Conservation (phyloP, 2,113 vertebrate species). For the Ictalurus furcatus region DNA sequence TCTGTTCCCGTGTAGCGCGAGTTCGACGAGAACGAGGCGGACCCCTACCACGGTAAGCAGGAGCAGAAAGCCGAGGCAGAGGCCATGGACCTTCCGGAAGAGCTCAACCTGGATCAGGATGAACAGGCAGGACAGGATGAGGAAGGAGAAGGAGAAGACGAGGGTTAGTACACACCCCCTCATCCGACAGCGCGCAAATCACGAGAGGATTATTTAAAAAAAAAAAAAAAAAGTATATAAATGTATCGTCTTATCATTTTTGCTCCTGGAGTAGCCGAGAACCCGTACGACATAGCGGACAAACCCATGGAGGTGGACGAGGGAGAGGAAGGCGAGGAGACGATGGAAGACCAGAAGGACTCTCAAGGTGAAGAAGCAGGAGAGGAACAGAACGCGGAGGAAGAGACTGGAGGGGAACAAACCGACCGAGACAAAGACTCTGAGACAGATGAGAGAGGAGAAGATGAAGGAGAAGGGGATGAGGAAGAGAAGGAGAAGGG, state of each 20-base stretch:
- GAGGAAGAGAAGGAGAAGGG: slow-evolving; percentile 64
- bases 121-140: slow-evolving; percentile 67
- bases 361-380: slow-evolving; percentile 66
- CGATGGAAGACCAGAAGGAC: slow-evolving; percentile 61
- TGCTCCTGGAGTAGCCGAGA: slow-evolving; percentile 71
- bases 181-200: neutral
- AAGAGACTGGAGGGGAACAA: slow-evolving; percentile 61
- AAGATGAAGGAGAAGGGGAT: slow-evolving; percentile 50
- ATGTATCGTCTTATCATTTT: neutral
- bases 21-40: slow-evolving; percentile 92
- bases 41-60: slow-evolving; percentile 89
- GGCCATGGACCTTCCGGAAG: slow-evolving; percentile 87
- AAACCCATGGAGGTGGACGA: slow-evolving; percentile 72
- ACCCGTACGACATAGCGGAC: slow-evolving; percentile 85
- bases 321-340: slow-evolving; percentile 58
- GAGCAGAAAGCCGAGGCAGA: slow-evolving; percentile 83
- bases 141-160: slow-evolving; percentile 73
- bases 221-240: neutral
- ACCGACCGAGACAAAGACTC: slow-evolving; percentile 63
- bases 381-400: slow-evolving; percentile 57
- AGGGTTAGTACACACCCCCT: slow-evolving; percentile 64
- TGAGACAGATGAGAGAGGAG: slow-evolving; percentile 46
- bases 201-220: neutral
- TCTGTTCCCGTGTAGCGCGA: slow-evolving; percentile 76
- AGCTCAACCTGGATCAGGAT: slow-evolving; percentile 85